phyloP scores from a whole-genome alignment of 2,797 vertebrate species.

The Paratrypauchen microcephalus region DNA sequence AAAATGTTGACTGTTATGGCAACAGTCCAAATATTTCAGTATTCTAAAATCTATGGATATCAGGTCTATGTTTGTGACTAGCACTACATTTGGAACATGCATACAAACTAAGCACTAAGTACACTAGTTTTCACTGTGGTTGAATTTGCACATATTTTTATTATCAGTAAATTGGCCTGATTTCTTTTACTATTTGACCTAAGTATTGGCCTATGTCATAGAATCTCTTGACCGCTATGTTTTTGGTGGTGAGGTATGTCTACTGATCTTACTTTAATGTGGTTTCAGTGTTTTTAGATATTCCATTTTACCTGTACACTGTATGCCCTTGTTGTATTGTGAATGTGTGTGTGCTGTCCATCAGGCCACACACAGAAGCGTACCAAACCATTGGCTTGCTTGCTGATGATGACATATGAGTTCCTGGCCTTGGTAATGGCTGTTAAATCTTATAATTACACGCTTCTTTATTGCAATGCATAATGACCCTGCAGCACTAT shows the following conservation, averaged over 20 bases:
- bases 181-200: too few species aligned
- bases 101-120: too few species aligned
- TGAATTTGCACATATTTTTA: too few species aligned
- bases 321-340: conserved; percentile 22
- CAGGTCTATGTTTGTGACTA: too few species aligned
- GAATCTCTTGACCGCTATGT: conserved; percentile 62
- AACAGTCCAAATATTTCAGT: too few species aligned
- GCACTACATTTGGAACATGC: too few species aligned
- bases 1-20: too few species aligned
- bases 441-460: conserved; percentile 99
- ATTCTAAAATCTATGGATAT: too few species aligned
- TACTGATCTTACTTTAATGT: background rate
- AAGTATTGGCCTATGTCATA: background rate
- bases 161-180: too few species aligned
- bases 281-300: background rate
- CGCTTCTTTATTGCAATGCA: conserved; percentile 99
- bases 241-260: conserved; percentile 90
- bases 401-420: conserved; percentile 99
- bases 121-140: too few species aligned
- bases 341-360: conserved; percentile 50
- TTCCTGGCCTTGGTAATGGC: conserved; percentile 99
- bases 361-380: conserved; percentile 68
- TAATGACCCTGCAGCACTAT: conserved; percentile 99
- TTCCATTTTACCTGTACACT: conserved; percentile 23
- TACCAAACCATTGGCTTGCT: conserved; percentile 94